These are phyloP conservation scores for Pogonomyrmex barbatus DNA, from an alignment of 1,140 invertebrate genomes.

Conservation along the genomic window DNA sequence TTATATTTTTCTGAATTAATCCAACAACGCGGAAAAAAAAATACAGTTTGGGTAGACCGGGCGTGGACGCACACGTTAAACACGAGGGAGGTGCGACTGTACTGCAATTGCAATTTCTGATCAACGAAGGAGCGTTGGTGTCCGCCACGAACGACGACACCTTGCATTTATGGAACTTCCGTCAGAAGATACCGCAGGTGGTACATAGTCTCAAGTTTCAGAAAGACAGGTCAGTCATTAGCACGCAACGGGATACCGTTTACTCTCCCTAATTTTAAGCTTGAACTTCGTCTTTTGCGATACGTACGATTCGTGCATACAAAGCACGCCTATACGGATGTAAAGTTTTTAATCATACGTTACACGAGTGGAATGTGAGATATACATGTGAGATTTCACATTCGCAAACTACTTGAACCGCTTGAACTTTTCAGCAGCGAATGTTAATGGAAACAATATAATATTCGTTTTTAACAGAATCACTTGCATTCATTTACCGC, in stretches of 20 bases:
- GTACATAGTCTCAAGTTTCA: slow-evolving; percentile 98
- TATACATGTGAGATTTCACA: slow-evolving; percentile 13
- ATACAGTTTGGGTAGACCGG: slow-evolving; percentile 95
- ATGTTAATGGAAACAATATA: background rate
- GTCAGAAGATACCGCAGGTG: slow-evolving; percentile 97
- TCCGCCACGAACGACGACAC: slow-evolving; percentile 97
- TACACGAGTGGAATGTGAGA: slow-evolving; percentile 27
- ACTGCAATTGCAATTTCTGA: slow-evolving; percentile 95
- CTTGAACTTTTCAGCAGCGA: slow-evolving; percentile 10
- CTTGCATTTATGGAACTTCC: slow-evolving; percentile 98
- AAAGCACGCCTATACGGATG: background rate
- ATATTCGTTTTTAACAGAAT: slow-evolving; percentile 89
- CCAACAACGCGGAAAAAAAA: slow-evolving; percentile 37
- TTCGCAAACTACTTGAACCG: slow-evolving; percentile 1
- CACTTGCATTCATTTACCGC: slow-evolving; percentile 96
- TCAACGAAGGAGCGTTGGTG: slow-evolving; percentile 98
- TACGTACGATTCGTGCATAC: background rate
- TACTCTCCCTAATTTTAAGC: slow-evolving; percentile 11
- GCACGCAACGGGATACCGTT: background rate
- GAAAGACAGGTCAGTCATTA: slow-evolving; percentile 93
- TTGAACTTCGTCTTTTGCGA: slow-evolving; percentile 31
- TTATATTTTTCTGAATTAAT: slow-evolving; percentile 77
- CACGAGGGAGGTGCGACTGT: slow-evolving; percentile 94
- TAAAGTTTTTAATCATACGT: background rate
- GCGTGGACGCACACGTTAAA: slow-evolving; percentile 96